phyloP scores from a whole-genome alignment of 2,797 vertebrate genomes.

The Coccyzus lansbergi region DNA sequence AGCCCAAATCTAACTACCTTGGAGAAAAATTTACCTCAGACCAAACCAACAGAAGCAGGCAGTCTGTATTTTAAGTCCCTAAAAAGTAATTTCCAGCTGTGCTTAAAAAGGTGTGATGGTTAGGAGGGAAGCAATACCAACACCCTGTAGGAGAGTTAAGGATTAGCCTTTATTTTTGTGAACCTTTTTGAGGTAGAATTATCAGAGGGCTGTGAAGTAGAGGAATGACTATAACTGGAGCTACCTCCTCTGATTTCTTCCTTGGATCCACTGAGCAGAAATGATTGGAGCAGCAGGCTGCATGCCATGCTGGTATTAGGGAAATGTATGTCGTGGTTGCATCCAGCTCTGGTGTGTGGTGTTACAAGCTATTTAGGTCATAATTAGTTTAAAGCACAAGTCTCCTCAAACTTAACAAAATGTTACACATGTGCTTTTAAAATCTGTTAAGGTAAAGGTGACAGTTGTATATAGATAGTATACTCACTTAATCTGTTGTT shows the following conservation, averaged over 20 bases:
- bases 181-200: not conserved
- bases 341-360: not conserved
- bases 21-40: too few relatives aligned
- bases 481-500: not conserved
- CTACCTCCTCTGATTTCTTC: not conserved
- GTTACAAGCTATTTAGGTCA: not conserved
- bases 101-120: not conserved
- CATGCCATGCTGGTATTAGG: not conserved
- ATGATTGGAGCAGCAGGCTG: not conserved
- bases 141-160: not conserved
- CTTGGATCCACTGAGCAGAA: not conserved
- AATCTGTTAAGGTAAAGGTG: not conserved
- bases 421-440: not conserved
- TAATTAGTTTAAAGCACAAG: not conserved
- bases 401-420: not conserved
- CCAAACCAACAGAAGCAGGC: not conserved
- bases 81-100: slow-evolving; percentile 33
- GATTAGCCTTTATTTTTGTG: slow-evolving; percentile 3
- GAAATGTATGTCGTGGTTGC: fast-evolving
- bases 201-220: not conserved
- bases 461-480: not conserved
- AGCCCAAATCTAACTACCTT: too few relatives aligned
- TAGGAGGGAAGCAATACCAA: not conserved
- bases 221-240: not conserved
- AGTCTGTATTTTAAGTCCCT: slow-evolving; percentile 23